Conservation (phyloP, 2,888 invertebrate species). For the Eupithecia inturbata region DNA sequence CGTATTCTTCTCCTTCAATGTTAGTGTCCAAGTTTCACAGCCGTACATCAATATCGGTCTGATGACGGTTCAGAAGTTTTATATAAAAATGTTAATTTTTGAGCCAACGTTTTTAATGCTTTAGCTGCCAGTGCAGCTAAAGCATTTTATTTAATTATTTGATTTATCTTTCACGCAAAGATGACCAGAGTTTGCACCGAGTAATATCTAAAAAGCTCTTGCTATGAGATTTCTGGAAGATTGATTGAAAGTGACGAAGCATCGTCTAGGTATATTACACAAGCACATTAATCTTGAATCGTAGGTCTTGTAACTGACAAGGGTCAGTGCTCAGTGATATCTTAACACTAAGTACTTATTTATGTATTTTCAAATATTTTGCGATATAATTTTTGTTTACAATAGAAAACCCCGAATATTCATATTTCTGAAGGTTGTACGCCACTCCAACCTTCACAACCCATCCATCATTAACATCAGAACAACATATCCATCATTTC, state of each 20-base stretch:
- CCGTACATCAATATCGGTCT: too few relatives aligned
- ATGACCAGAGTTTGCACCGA: neutral
- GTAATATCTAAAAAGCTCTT: neutral
- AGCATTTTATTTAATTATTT: neutral
- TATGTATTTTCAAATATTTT: neutral
- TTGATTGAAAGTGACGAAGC: neutral
- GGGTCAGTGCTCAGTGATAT: neutral
- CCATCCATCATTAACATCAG: too few relatives aligned
- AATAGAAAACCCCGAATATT: neutral
- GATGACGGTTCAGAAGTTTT: too few relatives aligned
- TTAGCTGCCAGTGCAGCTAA: too few relatives aligned
- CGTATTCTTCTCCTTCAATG: too few relatives aligned
- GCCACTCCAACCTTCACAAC: neutral
- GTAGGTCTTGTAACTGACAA: neutral
- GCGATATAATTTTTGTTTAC: neutral
- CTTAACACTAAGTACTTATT: neutral
- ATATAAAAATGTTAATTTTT: neutral
- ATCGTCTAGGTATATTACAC: neutral
- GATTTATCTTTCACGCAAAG: neutral
- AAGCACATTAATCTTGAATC: slow-evolving; percentile 5
- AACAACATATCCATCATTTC: slow-evolving; percentile 1
- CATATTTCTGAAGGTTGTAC: neutral
- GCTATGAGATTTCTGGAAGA: neutral
- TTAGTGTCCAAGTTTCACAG: too few relatives aligned
- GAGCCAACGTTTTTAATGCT: too few relatives aligned